A percentile compares a stretch with the other conserved stretches of the same genome.
These are phyloP conservation scores for Petaurus breviceps DNA, from an alignment of 2,113 vertebrate genomes.

Conservation along the genomic window DNA sequence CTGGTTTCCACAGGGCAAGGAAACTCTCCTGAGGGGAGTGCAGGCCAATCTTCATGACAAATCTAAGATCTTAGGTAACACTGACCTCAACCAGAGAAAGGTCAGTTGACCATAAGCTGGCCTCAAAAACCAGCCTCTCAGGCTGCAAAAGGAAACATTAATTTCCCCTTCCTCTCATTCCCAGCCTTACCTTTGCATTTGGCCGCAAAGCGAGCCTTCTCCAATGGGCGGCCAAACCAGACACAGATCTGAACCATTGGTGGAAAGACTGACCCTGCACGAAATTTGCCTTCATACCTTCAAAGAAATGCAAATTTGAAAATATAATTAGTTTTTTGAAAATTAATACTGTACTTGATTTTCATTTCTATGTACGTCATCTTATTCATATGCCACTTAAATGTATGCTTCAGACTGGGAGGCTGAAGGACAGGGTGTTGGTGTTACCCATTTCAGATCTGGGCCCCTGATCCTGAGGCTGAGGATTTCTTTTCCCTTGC, in stretches of 20 bases:
- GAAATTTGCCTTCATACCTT: conserved; percentile 93
- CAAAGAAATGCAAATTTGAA: conserved; percentile 44
- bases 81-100: not conserved
- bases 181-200: conserved; percentile 91
- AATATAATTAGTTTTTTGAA: not conserved
- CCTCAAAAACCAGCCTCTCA: not conserved
- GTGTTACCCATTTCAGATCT: not conserved
- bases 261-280: conserved; percentile 87
- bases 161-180: not conserved
- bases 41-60: not conserved
- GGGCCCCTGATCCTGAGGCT: not conserved
- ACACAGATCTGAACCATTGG: conserved; percentile 91
- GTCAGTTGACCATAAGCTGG: not conserved
- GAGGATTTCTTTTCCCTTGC: no score
- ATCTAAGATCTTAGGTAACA: not conserved
- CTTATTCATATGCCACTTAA: not conserved
- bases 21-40: not conserved
- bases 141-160: not conserved
- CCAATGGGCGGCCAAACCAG: conserved; percentile 91
- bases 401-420: not conserved
- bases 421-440: not conserved
- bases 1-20: not conserved
- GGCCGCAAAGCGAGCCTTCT: conserved; percentile 90
- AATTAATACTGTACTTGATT: not conserved
- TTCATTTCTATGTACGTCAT: not conserved